Conservation (phyloP, 37 sponge, comb jelly and placozoan genomes). For the Chondrilla cf. caribensis region DNA sequence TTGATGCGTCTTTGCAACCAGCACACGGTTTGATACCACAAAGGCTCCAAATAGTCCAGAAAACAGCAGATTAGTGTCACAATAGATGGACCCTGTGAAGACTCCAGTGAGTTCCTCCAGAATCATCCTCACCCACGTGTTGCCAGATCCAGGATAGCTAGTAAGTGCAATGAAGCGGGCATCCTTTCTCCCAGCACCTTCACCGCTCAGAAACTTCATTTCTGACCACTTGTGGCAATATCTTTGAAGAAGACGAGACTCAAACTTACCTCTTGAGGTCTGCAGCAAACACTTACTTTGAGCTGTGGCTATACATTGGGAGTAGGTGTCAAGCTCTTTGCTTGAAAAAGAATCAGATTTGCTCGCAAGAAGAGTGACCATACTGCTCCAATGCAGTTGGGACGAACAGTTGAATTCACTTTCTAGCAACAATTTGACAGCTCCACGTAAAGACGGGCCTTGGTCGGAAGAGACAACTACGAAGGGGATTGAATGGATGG, state of each 20-base stretch:
- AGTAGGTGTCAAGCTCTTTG: background rate
- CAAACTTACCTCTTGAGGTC: background rate
- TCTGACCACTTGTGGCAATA: background rate
- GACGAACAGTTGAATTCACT: background rate
- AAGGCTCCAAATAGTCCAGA: conserved; percentile 1
- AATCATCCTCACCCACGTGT: conserved; percentile 13
- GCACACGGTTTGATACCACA: background rate
- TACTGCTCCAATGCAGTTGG: background rate
- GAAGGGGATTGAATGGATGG: too few species aligned
- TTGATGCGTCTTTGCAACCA: background rate
- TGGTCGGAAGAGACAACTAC: too few species aligned
- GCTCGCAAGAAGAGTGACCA: background rate
- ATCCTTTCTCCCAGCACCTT: too few species aligned
- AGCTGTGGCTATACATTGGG: background rate
- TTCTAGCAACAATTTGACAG: background rate
- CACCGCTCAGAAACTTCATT: background rate
- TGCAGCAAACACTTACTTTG: background rate
- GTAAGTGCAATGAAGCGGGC: background rate
- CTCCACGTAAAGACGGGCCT: too few species aligned
- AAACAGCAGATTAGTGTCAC: background rate
- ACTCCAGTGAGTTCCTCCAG: conserved; percentile 17
- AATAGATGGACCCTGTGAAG: conserved; percentile 7
- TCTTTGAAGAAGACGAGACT: background rate
- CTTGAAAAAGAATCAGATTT: too few species aligned
- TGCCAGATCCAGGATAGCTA: conserved; percentile 16